Evolutionary conservation across 2,888 invertebrate genomes (phyloP), one percentile per base, ranked within the genome.

Genomic region (Allolobophora icterica): DNA sequence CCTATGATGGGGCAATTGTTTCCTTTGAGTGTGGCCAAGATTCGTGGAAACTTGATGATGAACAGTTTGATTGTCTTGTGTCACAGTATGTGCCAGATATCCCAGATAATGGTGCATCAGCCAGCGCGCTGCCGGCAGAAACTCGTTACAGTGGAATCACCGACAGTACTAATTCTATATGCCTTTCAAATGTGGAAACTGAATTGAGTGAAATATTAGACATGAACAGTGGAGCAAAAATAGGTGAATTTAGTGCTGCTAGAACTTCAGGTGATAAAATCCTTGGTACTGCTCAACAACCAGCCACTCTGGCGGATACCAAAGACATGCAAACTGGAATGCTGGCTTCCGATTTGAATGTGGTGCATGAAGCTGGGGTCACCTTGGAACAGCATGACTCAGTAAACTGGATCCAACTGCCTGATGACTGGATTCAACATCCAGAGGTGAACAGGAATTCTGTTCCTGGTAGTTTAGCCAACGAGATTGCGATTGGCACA

Each of bases 21-120:
- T 71, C 71, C 71, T 71, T 71, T n/a, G 71, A 71, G 71, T n/a
- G 71, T 71, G 71, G n/a, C 11, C 71, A 71, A n/a, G 71, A n/a
- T 11, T 71, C 71, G 8, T 71, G 71, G 71, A 71, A 71, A 17
- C 8, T 71, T n/a, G 71, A 71, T 71, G 71, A 71, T 11, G 71
- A 71, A 71, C 71, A 71, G 11, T 71, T 71, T n/a, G n/a, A 71
- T n/a, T n/a, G n/a, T 71, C 71, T 71, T 71, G 11, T 71, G 71
- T 71, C 71, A 11, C 71, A 71, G 71, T 71, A 71, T n/a, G n/a
- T 71, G 71, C 71, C 71, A n/a, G 71, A 30, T 8, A n/a, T 71
- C n/a, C 8, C 11, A n/a, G 71, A 71, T 71, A n/a, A n/a, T 13
- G 11, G 13, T n/a, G 71, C 71, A 17, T 71, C 71, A n/a, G n/a